Evolutionary conservation across 2,888 invertebrate species (phyloP).

Genomic region (Galerucella calmariensis): DNA sequence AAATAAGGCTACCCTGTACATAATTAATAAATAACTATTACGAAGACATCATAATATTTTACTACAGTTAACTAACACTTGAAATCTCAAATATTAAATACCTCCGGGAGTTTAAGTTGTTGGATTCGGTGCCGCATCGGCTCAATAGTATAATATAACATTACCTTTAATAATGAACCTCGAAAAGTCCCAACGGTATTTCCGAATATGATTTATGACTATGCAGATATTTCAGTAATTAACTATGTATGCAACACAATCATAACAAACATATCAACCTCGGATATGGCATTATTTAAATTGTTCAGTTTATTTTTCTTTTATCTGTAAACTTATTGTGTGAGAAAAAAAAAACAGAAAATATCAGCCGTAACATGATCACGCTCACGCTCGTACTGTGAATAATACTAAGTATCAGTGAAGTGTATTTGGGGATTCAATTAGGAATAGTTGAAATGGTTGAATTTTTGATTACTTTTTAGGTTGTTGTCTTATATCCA

Average conservation of each 20-base stretch:
- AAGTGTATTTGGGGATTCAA: not conserved
- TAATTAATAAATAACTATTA: too few relatives aligned
- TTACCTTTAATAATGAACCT: conserved; percentile 15
- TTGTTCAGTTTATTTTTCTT: conserved; percentile 27
- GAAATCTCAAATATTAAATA: not conserved
- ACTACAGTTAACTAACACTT: too few relatives aligned
- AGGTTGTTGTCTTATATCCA: too few relatives aligned
- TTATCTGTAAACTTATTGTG: conserved; percentile 19
- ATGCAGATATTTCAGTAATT: conserved; percentile 29
- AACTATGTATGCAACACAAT: conserved; percentile 21
- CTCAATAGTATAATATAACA: not conserved
- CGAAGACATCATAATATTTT: too few relatives aligned
- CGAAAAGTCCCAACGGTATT: conserved; percentile 12
- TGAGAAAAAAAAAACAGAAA: conserved; percentile 2
- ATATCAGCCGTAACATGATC: conserved; percentile 7
- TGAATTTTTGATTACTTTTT: too few relatives aligned
- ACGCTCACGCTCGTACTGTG: conserved; percentile 16
- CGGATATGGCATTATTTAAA: conserved; percentile 14
- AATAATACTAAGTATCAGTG: conserved; percentile 16
- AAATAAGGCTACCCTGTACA: too few relatives aligned
- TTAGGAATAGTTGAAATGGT: too few relatives aligned
- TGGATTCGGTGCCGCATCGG: not conserved
- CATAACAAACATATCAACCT: conserved; percentile 27
- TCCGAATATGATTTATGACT: conserved; percentile 25
- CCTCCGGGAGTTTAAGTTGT: not conserved